These are phyloP conservation scores for Gerris lacustris DNA, from an alignment of 2,888 invertebrate species.

Conservation along the genomic window DNA sequence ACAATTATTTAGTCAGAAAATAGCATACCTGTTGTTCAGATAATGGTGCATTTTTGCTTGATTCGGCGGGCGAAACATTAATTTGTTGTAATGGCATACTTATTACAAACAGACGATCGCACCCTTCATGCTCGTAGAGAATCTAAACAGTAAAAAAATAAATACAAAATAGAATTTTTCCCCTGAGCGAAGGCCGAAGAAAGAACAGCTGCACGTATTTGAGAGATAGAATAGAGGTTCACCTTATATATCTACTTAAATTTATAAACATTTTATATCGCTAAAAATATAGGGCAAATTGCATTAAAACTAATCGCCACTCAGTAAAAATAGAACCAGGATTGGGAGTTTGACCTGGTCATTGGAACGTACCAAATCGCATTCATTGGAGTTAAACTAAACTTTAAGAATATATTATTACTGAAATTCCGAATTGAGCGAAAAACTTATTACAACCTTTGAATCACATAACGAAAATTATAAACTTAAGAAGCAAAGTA, in stretches of 20 bases:
- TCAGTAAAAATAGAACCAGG: not conserved
- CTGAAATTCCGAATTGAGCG: not conserved
- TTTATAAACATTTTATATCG: not conserved
- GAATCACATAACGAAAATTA: not conserved
- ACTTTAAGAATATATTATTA: not conserved
- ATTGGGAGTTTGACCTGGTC: not conserved
- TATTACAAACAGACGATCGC: constrained; percentile 2
- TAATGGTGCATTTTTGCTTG: constrained; percentile 13
- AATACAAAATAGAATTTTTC: not conserved
- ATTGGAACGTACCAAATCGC: not conserved
- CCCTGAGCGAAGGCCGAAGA: too few species aligned
- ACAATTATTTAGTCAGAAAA: too few species aligned
- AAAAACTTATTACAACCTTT: not conserved
- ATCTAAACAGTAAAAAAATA: not conserved
- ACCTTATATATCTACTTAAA: too few species aligned
- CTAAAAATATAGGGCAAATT: not conserved
- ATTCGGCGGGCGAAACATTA: constrained; percentile 26
- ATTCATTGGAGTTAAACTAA: not conserved
- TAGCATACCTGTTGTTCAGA: constrained; percentile 17
- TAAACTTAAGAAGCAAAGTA: not conserved
- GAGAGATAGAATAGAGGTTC: too few species aligned
- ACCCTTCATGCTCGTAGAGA: not conserved
- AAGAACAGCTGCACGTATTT: too few species aligned
- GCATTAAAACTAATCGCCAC: not conserved
- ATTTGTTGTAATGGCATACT: constrained; percentile 27